Conservation (phyloP, 2,888 invertebrate genomes). For the Tribolium freemani region DNA sequence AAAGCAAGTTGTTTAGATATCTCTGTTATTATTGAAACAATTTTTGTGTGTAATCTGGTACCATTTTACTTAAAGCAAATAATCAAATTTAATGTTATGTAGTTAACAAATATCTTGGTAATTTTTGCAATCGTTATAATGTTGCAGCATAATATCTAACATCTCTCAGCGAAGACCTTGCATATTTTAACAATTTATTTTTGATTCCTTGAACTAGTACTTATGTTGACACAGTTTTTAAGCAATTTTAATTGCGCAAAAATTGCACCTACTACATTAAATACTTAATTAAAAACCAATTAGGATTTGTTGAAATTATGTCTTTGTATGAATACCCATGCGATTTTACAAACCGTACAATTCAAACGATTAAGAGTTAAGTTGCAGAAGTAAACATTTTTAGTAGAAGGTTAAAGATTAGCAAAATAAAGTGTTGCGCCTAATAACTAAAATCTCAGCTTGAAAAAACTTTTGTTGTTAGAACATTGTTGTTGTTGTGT, state of each 20-base stretch:
- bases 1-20: too few relatives aligned
- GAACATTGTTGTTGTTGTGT: too few relatives aligned
- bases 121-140: background rate
- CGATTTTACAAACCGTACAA: background rate
- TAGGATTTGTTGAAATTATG: background rate
- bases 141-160: background rate
- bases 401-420: too few relatives aligned
- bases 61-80: too few relatives aligned
- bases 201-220: constrained; percentile 13
- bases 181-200: constrained; percentile 14
- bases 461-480: too few relatives aligned
- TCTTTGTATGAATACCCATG: background rate
- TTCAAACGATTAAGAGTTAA: too few relatives aligned
- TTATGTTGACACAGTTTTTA: constrained; percentile 12
- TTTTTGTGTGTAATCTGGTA: too few relatives aligned
- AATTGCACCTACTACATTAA: constrained; percentile 4
- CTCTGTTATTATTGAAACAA: too few relatives aligned
- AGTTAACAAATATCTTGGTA: background rate
- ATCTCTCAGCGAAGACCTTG: background rate
- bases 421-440: too few relatives aligned
- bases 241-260: constrained; percentile 19
- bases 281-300: background rate
- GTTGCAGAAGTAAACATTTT: too few relatives aligned
- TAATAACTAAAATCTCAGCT: too few relatives aligned
- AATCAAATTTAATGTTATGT: too few relatives aligned